A percentile compares a stretch with the other conserved stretches of the same genome.
Evolutionary conservation across 2,888 invertebrate species (phyloP).

Genomic region (Unio pictorum): DNA sequence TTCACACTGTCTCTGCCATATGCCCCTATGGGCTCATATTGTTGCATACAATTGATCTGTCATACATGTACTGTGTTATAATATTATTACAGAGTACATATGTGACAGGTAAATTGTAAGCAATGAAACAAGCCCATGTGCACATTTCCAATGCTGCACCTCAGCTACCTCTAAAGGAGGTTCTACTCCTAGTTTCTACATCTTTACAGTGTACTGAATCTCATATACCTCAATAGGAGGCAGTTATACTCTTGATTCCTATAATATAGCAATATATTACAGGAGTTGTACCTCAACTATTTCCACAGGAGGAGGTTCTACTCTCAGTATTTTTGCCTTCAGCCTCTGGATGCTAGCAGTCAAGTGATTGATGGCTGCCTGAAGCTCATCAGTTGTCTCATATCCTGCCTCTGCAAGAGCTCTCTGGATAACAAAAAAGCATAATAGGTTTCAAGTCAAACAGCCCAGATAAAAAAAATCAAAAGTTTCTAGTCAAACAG

Average conservation of each 20-base stretch:
- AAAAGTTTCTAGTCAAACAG: neutral
- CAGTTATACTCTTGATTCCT: neutral
- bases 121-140: no score
- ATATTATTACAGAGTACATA: no score
- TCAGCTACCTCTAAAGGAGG: neutral
- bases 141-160: no score
- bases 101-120: no score
- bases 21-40: no score
- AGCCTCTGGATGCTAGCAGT: slow-evolving; percentile 80
- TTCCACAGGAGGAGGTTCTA: slow-evolving; percentile 76
- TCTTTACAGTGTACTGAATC: neutral
- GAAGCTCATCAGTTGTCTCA: slow-evolving; percentile 84
- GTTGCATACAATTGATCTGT: no score
- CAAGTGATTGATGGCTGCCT: slow-evolving; percentile 81
- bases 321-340: slow-evolving; percentile 74
- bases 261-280: no score
- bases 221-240: neutral
- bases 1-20: no score
- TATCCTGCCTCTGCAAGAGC: slow-evolving; percentile 84
- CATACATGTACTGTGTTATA: no score
- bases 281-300: neutral
- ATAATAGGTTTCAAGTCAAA: neutral
- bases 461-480: slow-evolving; percentile 3
- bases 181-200: neutral
- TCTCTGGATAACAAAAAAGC: slow-evolving; percentile 72